A percentile compares a stretch with the other conserved stretches of the same genome.
These are phyloP conservation scores for Hipparchia sbordonii DNA, from an alignment of 2,888 invertebrate genomes.

Conservation along the genomic window DNA sequence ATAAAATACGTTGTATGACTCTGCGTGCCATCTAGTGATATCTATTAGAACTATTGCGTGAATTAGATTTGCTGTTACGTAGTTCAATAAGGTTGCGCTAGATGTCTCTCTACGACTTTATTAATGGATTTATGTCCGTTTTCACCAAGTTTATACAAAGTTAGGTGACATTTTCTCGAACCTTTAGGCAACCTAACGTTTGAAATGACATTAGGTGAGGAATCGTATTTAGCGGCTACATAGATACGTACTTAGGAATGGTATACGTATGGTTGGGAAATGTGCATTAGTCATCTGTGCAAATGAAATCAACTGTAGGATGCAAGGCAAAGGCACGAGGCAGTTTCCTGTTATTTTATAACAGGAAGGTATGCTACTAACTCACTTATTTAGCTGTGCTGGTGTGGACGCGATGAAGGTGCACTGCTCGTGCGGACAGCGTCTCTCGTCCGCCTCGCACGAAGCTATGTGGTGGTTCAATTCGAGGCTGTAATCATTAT, in stretches of 20 bases:
- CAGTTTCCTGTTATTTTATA: not conserved
- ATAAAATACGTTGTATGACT: not conserved
- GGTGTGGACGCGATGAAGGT: conserved; percentile 56
- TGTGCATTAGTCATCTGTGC: no score
- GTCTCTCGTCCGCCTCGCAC: conserved; percentile 44
- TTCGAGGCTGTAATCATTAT: conserved; percentile 49
- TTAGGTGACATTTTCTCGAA: not conserved
- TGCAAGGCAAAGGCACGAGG: not conserved
- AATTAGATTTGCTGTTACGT: not conserved
- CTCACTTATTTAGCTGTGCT: conserved; percentile 62
- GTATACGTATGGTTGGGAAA: no score
- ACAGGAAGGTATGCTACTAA: not conserved
- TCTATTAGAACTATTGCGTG: not conserved
- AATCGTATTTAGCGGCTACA: no score
- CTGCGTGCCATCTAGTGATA: conserved; percentile 11
- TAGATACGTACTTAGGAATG: no score
- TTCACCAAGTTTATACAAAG: no score
- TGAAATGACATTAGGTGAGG: no score
- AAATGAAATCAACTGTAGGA: not conserved
- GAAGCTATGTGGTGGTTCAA: conserved; percentile 50
- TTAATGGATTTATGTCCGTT: no score
- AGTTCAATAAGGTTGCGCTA: not conserved
- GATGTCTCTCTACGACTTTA: conserved; percentile 9
- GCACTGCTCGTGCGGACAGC: conserved; percentile 62
- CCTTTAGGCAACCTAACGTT: no score